phyloP scores from a whole-genome alignment of 2,113 vertebrate species.

The Cebidichthys violaceus region DNA sequence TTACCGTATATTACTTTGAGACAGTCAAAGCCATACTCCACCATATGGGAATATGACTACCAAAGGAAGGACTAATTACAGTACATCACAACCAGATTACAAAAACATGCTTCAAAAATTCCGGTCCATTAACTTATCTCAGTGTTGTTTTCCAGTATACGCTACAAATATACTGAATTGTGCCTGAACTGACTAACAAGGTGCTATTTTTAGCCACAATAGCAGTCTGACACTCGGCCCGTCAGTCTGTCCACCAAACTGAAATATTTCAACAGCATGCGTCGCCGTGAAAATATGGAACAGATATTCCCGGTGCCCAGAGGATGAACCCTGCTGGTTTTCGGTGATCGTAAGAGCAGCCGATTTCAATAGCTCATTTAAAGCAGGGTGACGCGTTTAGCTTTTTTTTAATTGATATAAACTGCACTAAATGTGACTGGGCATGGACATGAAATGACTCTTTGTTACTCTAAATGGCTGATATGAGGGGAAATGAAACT shows the following conservation, averaged over 20 bases:
- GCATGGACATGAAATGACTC: not conserved
- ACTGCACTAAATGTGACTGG: not conserved
- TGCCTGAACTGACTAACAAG: not conserved
- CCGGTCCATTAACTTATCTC: too few relatives aligned
- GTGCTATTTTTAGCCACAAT: conserved; percentile 1
- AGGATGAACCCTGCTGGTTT: not conserved
- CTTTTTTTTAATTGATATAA: not conserved
- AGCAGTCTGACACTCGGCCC: not conserved
- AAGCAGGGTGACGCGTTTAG: not conserved
- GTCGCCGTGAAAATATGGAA: not conserved
- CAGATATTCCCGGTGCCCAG: not conserved
- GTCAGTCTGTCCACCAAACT: not conserved
- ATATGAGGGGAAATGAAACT: not conserved
- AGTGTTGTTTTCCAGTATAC: not conserved
- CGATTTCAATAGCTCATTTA: not conserved
- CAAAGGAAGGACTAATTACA: not conserved
- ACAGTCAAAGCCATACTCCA: not conserved
- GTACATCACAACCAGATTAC: not conserved
- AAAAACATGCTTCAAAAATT: not conserved
- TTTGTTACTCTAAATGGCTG: not conserved
- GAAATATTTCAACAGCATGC: not conserved
- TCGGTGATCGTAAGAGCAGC: not conserved
- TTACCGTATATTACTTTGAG: conserved; percentile 9
- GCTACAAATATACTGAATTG: not conserved
- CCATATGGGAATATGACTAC: not conserved